phyloP scores from a whole-genome alignment of 2,113 vertebrate species.

The Osmerus eperlanus region DNA sequence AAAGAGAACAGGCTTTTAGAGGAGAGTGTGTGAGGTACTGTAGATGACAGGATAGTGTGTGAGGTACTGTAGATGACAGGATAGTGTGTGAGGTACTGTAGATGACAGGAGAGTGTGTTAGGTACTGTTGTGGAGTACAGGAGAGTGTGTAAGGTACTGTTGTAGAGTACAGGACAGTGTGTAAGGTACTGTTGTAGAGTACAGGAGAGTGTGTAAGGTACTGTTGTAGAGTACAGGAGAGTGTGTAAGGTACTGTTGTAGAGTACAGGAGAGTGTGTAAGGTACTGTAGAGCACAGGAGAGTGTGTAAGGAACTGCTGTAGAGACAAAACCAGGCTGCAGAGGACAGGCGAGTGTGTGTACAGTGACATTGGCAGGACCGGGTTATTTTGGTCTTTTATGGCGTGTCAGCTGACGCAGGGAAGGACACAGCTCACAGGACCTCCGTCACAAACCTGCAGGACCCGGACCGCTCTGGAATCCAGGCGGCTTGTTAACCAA shows the following conservation, averaged over 20 bases:
- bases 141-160: background rate
- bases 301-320: background rate
- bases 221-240: background rate
- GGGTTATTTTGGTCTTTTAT: constrained; percentile 59
- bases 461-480: background rate
- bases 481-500: background rate
- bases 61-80: too few species aligned
- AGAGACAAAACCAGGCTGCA: constrained; percentile 28
- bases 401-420: constrained; percentile 49
- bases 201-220: background rate
- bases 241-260: background rate
- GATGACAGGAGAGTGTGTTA: background rate
- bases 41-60: too few species aligned
- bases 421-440: constrained; percentile 44
- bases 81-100: background rate
- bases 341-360: too few species aligned
- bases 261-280: background rate
- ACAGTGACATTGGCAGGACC: background rate
- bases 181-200: too few species aligned
- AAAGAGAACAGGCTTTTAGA: too few species aligned
- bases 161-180: background rate
- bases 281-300: too few species aligned
- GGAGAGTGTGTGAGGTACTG: background rate
- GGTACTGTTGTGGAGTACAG: too few species aligned
- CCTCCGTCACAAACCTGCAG: constrained; percentile 18